Conservation (phyloP, 2,797 vertebrate species). For the Cheirogaleus major region DNA sequence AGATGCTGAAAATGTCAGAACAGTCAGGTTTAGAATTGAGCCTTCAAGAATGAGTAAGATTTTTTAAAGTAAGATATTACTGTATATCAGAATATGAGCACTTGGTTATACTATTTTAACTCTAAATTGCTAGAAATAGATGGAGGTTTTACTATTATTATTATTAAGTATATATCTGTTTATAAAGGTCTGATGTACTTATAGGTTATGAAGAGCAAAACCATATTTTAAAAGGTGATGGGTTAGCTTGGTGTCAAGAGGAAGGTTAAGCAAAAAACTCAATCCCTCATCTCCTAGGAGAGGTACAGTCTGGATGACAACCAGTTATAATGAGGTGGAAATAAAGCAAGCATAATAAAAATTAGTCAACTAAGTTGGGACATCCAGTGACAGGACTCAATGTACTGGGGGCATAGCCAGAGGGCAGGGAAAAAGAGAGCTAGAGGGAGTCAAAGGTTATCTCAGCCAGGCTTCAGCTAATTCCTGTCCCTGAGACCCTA, state of each 20-base stretch:
- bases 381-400: not conserved
- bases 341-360: not conserved
- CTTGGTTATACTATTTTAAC: not conserved
- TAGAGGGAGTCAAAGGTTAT: not conserved
- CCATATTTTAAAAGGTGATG: not conserved
- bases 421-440: not conserved
- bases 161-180: not conserved
- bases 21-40: not conserved
- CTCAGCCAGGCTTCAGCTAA: not conserved
- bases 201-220: not conserved
- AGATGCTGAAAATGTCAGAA: not conserved
- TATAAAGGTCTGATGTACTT: slow-evolving; percentile 11
- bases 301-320: not conserved
- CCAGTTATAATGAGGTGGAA: not conserved
- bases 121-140: not conserved
- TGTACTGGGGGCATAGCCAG: not conserved
- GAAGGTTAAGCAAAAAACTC: not conserved
- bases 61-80: not conserved
- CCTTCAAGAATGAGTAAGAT: not conserved
- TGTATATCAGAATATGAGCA: not conserved
- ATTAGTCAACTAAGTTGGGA: not conserved
- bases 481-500: not conserved
- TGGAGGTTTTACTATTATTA: not conserved
- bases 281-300: not conserved
- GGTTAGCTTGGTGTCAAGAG: not conserved